Percentiles rank a stretch among this genome's conserved stretches.
Conservation (phyloP, 2,113 vertebrate species). For the Eubucco bourcierii region DNA sequence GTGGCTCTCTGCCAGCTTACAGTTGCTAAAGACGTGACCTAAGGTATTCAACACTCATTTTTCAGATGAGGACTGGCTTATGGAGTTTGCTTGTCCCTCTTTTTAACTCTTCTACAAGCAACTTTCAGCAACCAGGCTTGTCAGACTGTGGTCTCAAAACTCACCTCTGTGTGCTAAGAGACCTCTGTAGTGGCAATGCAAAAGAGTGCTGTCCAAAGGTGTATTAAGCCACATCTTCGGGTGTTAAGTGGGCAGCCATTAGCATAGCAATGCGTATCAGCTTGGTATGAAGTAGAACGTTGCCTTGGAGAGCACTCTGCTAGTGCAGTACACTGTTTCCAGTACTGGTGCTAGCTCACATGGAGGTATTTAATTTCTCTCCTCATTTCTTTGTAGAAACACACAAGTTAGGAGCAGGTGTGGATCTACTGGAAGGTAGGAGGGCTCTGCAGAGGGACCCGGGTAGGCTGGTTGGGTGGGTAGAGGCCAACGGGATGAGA, state of each 20-base stretch:
- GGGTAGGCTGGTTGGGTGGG: too few relatives aligned
- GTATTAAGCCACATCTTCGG: background rate
- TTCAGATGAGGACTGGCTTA: background rate
- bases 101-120: background rate
- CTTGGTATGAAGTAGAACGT: rapidly evolving
- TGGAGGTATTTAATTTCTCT: background rate
- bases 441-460: too few relatives aligned
- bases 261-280: background rate
- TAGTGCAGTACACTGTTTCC: background rate
- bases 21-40: background rate
- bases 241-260: background rate
- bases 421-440: too few relatives aligned
- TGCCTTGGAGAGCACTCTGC: background rate
- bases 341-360: background rate
- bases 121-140: background rate
- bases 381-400: background rate
- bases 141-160: background rate
- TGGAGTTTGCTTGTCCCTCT: background rate
- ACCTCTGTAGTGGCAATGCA: background rate
- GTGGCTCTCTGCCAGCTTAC: background rate
- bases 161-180: background rate
- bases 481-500: too few relatives aligned
- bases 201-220: background rate
- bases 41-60: background rate
- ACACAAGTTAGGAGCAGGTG: background rate